Conservation (phyloP, 2,888 invertebrate species). For the Arge pagana region DNA sequence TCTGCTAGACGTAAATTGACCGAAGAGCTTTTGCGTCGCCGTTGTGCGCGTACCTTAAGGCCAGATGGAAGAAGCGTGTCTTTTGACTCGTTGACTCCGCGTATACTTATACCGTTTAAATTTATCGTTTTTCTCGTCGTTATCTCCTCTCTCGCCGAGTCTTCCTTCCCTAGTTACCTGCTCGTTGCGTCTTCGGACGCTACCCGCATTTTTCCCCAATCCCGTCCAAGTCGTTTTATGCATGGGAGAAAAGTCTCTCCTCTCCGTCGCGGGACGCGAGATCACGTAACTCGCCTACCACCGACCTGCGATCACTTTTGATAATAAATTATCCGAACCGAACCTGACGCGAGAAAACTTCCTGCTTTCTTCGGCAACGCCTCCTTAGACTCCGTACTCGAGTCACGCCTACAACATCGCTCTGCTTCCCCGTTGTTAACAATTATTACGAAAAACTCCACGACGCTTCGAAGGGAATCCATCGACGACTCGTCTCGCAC, state of each 20-base stretch:
- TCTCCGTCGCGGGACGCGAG: constrained; percentile 2
- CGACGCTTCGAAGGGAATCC: too few relatives aligned
- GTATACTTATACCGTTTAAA: too few relatives aligned
- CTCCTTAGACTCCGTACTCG: too few relatives aligned
- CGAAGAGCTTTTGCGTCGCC: constrained; percentile 35
- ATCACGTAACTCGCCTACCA: constrained; percentile 8
- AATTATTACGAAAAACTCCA: too few relatives aligned
- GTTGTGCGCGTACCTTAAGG: constrained; percentile 2
- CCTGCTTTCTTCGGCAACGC: constrained; percentile 11
- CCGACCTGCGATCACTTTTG: background rate
- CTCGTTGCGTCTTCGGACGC: background rate
- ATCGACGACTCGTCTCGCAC: too few relatives aligned
- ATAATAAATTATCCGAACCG: constrained; percentile 12
- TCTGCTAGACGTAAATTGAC: constrained; percentile 57
- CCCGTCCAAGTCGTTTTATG: too few relatives aligned
- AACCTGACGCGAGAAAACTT: background rate
- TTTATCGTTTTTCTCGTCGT: too few relatives aligned
- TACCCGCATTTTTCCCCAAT: too few relatives aligned
- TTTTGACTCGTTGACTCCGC: too few relatives aligned
- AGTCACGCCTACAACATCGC: too few relatives aligned
- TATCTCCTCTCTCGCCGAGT: background rate
- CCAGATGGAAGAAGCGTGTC: constrained; percentile 6
- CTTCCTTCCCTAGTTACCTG: background rate
- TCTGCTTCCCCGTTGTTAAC: too few relatives aligned
- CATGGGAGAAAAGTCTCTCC: too few relatives aligned